Percentiles rank a stretch among this genome's conserved stretches.
phyloP scores from a whole-genome alignment of 2,113 vertebrate genomes.

The Ctenodactylus gundi region DNA sequence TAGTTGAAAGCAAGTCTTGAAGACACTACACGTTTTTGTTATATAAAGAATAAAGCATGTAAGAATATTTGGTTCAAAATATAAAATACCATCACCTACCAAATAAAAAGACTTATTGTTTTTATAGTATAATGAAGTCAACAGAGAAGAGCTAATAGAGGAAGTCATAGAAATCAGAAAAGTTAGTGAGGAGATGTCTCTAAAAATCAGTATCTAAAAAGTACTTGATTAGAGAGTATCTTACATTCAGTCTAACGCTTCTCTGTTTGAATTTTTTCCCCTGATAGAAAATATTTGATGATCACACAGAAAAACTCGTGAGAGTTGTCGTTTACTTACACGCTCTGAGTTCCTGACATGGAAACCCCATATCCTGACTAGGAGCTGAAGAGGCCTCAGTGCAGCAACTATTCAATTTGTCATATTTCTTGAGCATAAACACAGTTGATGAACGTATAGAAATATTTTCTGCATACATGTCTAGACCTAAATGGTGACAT shows the following conservation, averaged over 20 bases:
- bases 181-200: background rate
- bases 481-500: background rate
- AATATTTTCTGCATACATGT: background rate
- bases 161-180: background rate
- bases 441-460: background rate
- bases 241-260: background rate
- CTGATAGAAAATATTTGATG: background rate
- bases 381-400: too few species aligned
- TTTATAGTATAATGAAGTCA: background rate
- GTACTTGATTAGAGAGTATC: too few species aligned
- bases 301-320: background rate
- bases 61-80: background rate
- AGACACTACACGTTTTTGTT: background rate
- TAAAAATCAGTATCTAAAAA: background rate
- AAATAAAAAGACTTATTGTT: background rate
- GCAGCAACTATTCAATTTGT: background rate
- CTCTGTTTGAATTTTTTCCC: background rate
- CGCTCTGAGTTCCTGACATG: background rate
- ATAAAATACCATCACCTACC: background rate
- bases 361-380: background rate
- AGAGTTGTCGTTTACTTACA: background rate
- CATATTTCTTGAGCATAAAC: background rate
- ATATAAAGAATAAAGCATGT: background rate
- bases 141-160: background rate
- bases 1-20: background rate